Base-by-base conservation (phyloP, 2,113 vertebrate species). In the Dromaius novaehollandiae region DNA sequence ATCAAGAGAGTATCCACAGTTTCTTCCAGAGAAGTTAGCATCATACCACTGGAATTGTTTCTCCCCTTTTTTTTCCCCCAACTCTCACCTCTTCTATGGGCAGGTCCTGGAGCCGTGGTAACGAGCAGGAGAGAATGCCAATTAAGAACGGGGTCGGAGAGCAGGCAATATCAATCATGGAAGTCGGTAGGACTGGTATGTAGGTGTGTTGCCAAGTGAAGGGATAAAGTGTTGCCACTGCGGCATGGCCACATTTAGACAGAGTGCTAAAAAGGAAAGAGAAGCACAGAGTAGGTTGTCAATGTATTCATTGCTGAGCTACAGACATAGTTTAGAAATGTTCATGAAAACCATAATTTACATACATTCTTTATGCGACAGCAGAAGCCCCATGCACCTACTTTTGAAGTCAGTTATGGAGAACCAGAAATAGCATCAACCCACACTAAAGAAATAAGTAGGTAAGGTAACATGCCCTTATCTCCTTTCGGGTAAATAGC, bases 171-270 rank as follows among this genome's bases (percentile, higher is more conserved):
- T 99, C 99, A 53, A 99, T 98, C 99, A 99, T 99, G 80, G 98
- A 99, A 9, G 98, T 97, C 9, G 99, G 99, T 11, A 99, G 98
- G 83, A 99, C 99, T 0, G 99, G 99, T 46, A 99, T 98, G 63
- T 99, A 99, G 48, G 99, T 99, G 95, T 99, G 99, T 96, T 99
- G 99, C 99, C 99, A 99, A 81, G 99, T 99, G 98, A 99, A 99
- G 2, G 99, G 99, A 88, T 99, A 99, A 17, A 99, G 98, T 3
- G 98, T 98, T 53, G 99, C 99, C 75, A 99, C 98, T 85, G 98
- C 99, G 0, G 99, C 99, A 19, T 99, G 99, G 81, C 99, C 98
- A 97, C 99, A 99, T 76, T 99, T 99, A 38, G 99, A 99, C 93
- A 99, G 97, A 63, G 99, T 99, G 89, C 99, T 99, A 96, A 77